These are phyloP conservation scores for Moxostoma hubbsi DNA, from an alignment of 2,797 vertebrate genomes.

Conservation along the genomic window DNA sequence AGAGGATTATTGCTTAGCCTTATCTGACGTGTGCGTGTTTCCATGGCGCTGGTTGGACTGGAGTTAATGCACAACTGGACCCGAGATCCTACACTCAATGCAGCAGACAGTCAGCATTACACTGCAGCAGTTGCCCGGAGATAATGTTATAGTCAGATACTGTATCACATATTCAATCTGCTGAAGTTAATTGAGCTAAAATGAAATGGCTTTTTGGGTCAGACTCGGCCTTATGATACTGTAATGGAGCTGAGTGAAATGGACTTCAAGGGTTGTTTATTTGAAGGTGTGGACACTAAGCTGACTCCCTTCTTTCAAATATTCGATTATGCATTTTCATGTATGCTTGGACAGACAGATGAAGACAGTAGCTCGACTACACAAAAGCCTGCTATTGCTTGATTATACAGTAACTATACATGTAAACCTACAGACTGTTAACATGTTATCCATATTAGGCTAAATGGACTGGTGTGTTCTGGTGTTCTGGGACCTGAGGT, in stretches of 20 bases:
- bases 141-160: conserved; percentile 20
- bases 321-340: no score
- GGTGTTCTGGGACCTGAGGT: conserved; percentile 1
- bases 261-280: conserved; percentile 13
- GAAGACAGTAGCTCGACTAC: no score
- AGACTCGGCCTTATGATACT: background rate
- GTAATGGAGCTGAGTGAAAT: background rate
- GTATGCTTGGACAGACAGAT: no score
- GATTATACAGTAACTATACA: no score
- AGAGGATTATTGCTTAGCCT: conserved; percentile 62
- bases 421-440: no score
- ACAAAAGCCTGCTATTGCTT: no score
- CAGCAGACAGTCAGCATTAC: conserved; percentile 10
- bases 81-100: conserved; percentile 45
- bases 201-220: conserved; percentile 38
- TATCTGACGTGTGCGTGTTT: conserved; percentile 67
- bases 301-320: background rate
- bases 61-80: conserved; percentile 40
- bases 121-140: conserved; percentile 28
- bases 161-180: conserved; percentile 39
- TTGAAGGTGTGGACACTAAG: background rate
- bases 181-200: conserved; percentile 48
- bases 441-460: background rate
- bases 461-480: conserved; percentile 10
- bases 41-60: conserved; percentile 66